Conservation (phyloP, 2,797 vertebrate species). For the Chromis chromis region DNA sequence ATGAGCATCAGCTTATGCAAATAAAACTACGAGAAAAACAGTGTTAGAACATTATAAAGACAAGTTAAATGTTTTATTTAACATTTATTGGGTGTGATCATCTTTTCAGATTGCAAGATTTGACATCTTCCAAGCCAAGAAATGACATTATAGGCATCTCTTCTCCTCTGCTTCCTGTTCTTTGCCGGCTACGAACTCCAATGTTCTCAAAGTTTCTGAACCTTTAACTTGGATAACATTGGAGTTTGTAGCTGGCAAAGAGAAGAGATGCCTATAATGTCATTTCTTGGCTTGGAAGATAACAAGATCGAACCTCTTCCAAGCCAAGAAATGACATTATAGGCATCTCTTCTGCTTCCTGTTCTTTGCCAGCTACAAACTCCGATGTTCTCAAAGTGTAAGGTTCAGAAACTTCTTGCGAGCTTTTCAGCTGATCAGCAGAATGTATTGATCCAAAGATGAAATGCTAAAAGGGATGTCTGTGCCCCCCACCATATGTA, state of each 20-base stretch:
- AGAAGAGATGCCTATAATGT: background rate
- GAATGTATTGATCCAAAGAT: conserved; percentile 58
- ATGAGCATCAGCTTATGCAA: conserved; percentile 14
- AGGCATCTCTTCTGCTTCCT: background rate
- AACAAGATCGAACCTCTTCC: conserved; percentile 12
- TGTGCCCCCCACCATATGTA: background rate
- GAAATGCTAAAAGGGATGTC: background rate
- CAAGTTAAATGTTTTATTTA: background rate
- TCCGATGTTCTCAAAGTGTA: conserved; percentile 3
- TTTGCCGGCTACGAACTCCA: conserved; percentile 10
- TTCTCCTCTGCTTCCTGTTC: background rate
- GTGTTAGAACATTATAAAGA: conserved; percentile 10
- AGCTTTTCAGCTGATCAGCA: conserved; percentile 35
- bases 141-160: background rate
- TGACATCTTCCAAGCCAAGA: background rate
- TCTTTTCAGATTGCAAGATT: conserved; percentile 15
- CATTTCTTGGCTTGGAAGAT: background rate
- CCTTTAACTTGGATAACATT: conserved; percentile 4
- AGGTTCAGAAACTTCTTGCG: conserved; percentile 4
- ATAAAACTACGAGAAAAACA: conserved; percentile 5
- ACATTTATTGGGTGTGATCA: background rate
- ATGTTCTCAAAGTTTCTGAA: conserved; percentile 8
- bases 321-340: background rate
- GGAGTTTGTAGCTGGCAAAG: conserved; percentile 10
- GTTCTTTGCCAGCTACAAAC: conserved; percentile 13